A percentile compares a stretch with the other conserved stretches of the same genome.
phyloP scores from a whole-genome alignment of 2,113 vertebrate species.

The Halcyon malimbica region DNA sequence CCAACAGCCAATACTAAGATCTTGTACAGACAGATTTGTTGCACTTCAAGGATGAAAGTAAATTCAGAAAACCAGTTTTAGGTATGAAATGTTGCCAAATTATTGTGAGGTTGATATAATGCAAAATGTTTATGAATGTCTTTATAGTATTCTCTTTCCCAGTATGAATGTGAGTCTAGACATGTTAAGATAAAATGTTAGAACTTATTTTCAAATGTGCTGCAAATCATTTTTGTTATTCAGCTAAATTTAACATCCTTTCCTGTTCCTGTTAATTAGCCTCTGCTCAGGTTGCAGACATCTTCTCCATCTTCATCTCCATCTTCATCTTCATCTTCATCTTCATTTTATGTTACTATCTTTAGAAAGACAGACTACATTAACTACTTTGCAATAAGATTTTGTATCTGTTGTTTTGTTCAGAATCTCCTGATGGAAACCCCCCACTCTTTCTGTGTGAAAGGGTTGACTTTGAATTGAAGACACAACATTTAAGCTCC shows the following conservation, averaged over 20 bases:
- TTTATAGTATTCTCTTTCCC: neutral
- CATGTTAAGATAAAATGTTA: constrained; percentile 29
- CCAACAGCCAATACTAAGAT: neutral
- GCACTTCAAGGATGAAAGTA: neutral
- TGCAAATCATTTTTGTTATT: constrained; percentile 15
- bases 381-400: neutral
- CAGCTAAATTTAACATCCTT: constrained; percentile 39
- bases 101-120: neutral
- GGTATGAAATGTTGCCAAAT: neutral
- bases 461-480: neutral
- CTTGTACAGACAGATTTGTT: neutral
- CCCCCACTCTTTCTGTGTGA: neutral
- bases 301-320: neutral
- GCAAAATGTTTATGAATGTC: neutral
- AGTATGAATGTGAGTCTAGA: neutral
- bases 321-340: neutral
- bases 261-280: constrained; percentile 30
- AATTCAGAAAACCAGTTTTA: neutral
- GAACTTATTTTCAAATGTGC: constrained; percentile 19
- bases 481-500: neutral
- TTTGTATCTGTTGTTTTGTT: neutral
- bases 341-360: neutral
- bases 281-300: no score
- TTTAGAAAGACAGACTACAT: neutral
- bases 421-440: neutral